Percentiles rank a stretch among this genome's conserved stretches.
Evolutionary conservation across 1,140 invertebrate species (phyloP).

Genomic region (Geopemphigus sp.): DNA sequence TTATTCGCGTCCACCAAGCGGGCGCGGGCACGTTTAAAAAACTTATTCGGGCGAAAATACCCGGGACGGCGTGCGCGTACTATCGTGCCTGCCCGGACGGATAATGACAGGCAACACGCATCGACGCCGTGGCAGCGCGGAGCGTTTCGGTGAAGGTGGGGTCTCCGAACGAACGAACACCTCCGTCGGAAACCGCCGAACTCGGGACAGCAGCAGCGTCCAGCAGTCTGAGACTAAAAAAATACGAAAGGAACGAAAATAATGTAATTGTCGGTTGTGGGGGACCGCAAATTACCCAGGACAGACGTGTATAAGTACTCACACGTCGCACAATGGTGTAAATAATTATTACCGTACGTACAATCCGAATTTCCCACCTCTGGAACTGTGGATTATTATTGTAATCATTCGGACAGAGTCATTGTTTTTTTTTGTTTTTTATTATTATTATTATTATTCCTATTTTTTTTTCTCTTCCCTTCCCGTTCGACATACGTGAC

Average conservation of each 20-base stretch:
- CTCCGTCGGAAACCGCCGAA: constrained; percentile 36
- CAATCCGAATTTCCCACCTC: constrained; percentile 47
- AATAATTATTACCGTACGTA: constrained; percentile 40
- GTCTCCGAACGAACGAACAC: constrained; percentile 5
- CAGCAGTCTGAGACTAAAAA: constrained; percentile 31
- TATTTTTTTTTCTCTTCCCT: background rate
- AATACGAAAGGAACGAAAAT: constrained; percentile 11
- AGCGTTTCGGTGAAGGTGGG: constrained; percentile 3
- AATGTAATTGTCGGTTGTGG: constrained; percentile 46
- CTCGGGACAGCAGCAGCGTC: constrained; percentile 20
- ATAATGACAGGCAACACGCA: too few relatives aligned
- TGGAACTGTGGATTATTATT: constrained; percentile 33
- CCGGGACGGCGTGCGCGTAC: too few relatives aligned
- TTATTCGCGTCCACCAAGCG: too few relatives aligned
- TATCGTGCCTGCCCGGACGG: too few relatives aligned
- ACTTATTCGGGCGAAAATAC: too few relatives aligned
- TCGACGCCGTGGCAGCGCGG: too few relatives aligned
- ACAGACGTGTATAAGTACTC: constrained; percentile 6
- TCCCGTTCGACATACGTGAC: constrained; percentile 35
- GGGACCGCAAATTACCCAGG: constrained; percentile 45
- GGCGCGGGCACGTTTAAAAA: too few relatives aligned
- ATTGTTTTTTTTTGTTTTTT: constrained; percentile 23
- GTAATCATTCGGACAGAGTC: constrained; percentile 45
- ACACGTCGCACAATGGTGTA: constrained; percentile 36
- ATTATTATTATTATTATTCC: too few relatives aligned